A percentile compares a stretch with the other conserved stretches of the same genome.
Conservation (phyloP, 2,888 invertebrate genomes). For the Xestoiulus laeticollis region DNA sequence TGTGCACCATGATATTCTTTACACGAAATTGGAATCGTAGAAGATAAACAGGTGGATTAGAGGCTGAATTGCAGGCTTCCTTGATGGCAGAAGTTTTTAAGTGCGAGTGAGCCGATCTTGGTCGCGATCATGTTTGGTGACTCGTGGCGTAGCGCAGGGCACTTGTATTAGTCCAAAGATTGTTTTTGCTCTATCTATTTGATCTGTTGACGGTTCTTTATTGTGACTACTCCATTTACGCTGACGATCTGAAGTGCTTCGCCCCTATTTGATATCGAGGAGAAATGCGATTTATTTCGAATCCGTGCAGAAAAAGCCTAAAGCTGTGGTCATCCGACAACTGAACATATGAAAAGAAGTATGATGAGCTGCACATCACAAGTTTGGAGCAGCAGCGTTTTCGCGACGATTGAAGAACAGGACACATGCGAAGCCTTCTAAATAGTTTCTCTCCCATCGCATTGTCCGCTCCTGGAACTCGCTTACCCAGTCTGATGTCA, state of each 20-base stretch:
- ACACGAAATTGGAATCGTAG: not conserved
- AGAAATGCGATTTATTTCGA: not conserved
- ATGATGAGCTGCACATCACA: not conserved
- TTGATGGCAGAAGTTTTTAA: not conserved
- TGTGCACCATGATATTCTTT: not conserved
- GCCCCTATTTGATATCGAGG: not conserved
- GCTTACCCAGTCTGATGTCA: too few species aligned
- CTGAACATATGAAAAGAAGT: not conserved
- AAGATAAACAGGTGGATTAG: not conserved
- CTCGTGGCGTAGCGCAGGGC: not conserved
- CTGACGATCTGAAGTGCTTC: not conserved
- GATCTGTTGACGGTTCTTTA: not conserved
- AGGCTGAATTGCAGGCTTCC: not conserved
- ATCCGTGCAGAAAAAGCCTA: not conserved
- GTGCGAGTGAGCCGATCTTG: not conserved
- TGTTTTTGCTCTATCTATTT: not conserved
- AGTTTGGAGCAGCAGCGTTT: not conserved
- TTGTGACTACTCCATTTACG: not conserved
- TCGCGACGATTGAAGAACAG: too few species aligned
- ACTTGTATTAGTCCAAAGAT: not conserved
- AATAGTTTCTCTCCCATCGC: too few species aligned
- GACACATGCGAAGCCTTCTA: too few species aligned
- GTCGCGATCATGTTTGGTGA: not conserved
- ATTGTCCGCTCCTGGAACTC: too few species aligned
- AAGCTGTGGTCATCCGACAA: not conserved